phyloP scores from a whole-genome alignment of 2,888 invertebrate species.

The Perdita meconis region DNA sequence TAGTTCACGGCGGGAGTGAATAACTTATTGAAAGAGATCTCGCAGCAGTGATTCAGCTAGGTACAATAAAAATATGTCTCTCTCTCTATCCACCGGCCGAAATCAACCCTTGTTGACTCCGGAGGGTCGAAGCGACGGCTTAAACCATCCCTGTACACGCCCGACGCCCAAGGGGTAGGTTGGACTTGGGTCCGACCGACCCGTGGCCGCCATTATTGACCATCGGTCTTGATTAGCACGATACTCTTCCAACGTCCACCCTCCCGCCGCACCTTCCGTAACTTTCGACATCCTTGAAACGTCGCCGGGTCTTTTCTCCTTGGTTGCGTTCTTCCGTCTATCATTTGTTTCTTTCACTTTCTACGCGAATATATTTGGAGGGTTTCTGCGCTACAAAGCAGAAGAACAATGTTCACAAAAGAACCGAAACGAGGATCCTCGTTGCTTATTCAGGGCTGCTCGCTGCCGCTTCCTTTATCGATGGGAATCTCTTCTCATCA shows the following conservation, averaged over 20 bases:
- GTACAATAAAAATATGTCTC: conserved; percentile 73
- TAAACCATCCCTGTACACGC: conserved; percentile 67
- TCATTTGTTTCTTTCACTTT: conserved; percentile 30
- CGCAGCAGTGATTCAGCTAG: conserved; percentile 73
- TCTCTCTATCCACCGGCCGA: conserved; percentile 50
- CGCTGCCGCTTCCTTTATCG: conserved; percentile 1
- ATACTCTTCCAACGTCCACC: conserved; percentile 59
- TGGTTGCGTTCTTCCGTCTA: background rate
- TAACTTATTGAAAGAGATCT: conserved; percentile 33
- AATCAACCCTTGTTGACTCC: conserved; percentile 58
- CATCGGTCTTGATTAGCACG: conserved; percentile 73
- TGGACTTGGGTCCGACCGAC: conserved; percentile 66
- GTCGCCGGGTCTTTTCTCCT: conserved; percentile 26
- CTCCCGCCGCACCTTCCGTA: conserved; percentile 41
- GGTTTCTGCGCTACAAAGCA: conserved; percentile 11
- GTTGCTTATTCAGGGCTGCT: conserved; percentile 9
- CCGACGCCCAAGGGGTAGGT: conserved; percentile 64
- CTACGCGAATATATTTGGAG: background rate
- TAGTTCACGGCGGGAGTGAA: conserved; percentile 15
- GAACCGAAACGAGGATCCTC: conserved; percentile 9
- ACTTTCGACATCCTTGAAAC: conserved; percentile 45
- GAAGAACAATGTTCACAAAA: conserved; percentile 2
- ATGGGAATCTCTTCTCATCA: background rate
- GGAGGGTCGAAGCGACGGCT: conserved; percentile 56
- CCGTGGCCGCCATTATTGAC: conserved; percentile 77